A percentile compares a stretch with the other conserved stretches of the same genome.
These are phyloP conservation scores for Ceyx melanurus DNA, from an alignment of 2,113 vertebrate genomes.

Conservation along the genomic window DNA sequence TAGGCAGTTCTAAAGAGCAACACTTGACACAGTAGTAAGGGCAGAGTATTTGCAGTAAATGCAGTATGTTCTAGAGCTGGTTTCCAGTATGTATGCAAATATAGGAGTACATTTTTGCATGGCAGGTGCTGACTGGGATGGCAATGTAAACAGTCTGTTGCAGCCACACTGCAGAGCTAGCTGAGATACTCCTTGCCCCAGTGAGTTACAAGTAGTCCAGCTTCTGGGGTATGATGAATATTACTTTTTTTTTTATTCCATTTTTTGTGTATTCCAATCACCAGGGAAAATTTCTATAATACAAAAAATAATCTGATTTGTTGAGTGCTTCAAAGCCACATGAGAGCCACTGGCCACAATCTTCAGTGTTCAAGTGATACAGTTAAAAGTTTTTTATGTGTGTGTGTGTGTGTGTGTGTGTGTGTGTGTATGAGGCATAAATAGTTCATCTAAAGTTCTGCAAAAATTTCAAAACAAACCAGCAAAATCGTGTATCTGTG, in stretches of 20 bases:
- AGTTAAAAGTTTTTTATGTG: not conserved
- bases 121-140: not conserved
- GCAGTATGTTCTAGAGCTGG: not conserved
- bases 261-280: not conserved
- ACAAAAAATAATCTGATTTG: not conserved
- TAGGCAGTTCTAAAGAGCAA: not conserved
- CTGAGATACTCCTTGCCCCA: not conserved
- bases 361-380: not conserved
- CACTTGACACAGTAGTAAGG: not conserved
- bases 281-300: not conserved
- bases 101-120: not conserved
- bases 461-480: conserved; percentile 2
- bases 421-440: not conserved
- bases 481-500: not conserved
- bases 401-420: not conserved
- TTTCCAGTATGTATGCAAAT: not conserved
- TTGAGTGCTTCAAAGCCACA: not conserved
- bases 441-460: not conserved
- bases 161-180: not conserved
- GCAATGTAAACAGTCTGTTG: not conserved
- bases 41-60: not conserved
- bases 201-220: not conserved
- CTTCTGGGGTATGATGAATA: not conserved
- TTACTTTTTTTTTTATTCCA: not conserved
- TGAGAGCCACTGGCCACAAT: not conserved